phyloP scores from a whole-genome alignment of 2,113 vertebrate species.

The Pholis gunnellus region DNA sequence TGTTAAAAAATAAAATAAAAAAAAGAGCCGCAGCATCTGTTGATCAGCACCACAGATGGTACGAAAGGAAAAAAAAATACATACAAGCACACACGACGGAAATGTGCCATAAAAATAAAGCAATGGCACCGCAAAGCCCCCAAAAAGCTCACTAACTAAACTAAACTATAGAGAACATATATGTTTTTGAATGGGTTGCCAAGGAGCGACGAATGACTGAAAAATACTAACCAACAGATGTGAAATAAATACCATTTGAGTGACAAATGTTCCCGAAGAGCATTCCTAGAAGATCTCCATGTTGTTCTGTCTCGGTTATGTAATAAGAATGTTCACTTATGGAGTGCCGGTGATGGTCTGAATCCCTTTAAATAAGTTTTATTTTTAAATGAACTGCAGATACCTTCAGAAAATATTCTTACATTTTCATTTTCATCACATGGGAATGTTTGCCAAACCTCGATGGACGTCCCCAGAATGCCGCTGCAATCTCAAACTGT shows the following conservation, averaged over 20 bases:
- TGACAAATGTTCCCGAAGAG: not conserved
- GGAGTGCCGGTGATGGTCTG: no score
- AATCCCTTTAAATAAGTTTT: no score
- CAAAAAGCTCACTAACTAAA: not conserved
- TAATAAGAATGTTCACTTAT: not conserved
- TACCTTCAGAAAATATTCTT: not conserved
- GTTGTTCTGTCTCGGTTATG: not conserved
- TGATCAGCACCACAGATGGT: not conserved
- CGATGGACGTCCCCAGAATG: not conserved
- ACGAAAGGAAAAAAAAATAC: not conserved
- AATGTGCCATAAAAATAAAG: not conserved
- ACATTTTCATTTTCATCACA: not conserved
- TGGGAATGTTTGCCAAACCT: not conserved
- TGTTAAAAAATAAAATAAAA: not conserved
- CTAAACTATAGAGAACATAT: not conserved
- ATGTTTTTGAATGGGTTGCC: not conserved
- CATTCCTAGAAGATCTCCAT: not conserved
- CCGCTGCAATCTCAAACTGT: not conserved
- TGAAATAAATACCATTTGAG: not conserved
- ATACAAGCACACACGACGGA: not conserved
- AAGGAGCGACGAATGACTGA: not conserved
- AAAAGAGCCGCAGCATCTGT: not conserved
- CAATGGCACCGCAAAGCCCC: not conserved
- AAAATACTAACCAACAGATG: not conserved
- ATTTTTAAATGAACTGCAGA: not conserved